Evolutionary conservation across 2,888 invertebrate genomes (phyloP), one percentile per base, ranked within the genome.

Genomic region (Hartigia nigra): DNA sequence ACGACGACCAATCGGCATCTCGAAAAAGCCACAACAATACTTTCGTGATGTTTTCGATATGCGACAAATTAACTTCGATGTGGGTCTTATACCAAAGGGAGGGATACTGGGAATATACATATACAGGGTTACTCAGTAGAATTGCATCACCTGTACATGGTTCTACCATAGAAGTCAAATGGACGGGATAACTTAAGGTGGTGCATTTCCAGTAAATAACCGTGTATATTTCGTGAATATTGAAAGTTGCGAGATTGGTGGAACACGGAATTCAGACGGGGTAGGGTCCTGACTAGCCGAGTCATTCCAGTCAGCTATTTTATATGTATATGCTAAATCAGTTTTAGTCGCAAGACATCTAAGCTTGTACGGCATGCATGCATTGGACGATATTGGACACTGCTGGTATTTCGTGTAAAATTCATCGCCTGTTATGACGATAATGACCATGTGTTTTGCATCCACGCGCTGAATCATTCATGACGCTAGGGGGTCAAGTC

Each of bases 381-480:
- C 39, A 55, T 9, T 4, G 39, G 23, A 55, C 23, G 23, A 55
- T 55, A 55, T 55, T 55, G 23, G 23, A 55, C 5, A 55, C 14
- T 55, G 75, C 76, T 70, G 70, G 37, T 77, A 32, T 76, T 79
- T 79, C 82, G 76, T 81, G 82, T 79, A 84, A 84, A 85, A 85
- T 86, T 82, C 83, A 84, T 85, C 81, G 78, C 78, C 82, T 81
- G 80, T 85, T 86, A 83, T 83, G 83, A 85, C 83, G 83, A 86
- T 86, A 86, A 87, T 85, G 82, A 84, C 78, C 79, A 82, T 81
- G 77, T 81, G 81, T 81, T 81, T 81, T 81, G 76, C 80, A 79
- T 80, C 81, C 78, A 80, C 82, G 70, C 83, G 82, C 82, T 87
- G 86, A 86, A 87, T 86, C 83, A 86, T 87, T 87, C 83, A 86